Evolutionary conservation across 2,113 vertebrate species (phyloP), one percentile per base, ranked within the genome.

Genomic region (Parus major): DNA sequence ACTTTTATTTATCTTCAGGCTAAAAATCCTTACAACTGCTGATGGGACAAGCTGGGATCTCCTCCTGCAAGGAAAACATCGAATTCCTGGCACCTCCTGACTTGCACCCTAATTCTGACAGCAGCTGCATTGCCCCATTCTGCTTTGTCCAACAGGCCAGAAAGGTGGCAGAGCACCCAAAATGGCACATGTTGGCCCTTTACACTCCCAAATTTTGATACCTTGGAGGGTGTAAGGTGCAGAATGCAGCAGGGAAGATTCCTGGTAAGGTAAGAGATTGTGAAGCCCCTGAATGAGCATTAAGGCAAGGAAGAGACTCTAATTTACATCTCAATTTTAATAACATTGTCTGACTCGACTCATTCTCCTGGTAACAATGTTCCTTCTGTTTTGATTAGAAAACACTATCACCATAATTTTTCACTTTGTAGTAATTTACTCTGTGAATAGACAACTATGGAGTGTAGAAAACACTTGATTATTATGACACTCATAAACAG

Each of bases 321-420:
- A 39, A 76, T 81, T 77, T 71, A 70, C 31, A 66, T 36, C 61
- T 82, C 3, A 3, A 18, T 68, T 82, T 80, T 66, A 94, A 79
- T 87, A 88, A 72, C 55, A 11, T 20, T 41, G 19, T 49, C 86
- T 89, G 76, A 93, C 57, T 86, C n/a, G 7, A 70, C 63, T 78
- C 53, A 21, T 60, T 85, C 88, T 95, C 93, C 81, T 53, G 91
- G 50, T 76, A 86, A 68, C 92, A 92, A 75, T 93, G 89, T 96
- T 95, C 92, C 77, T 72, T 77, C 39, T 70, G 35, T 44, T 84
- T 27, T 84, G 85, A 93, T 73, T 76, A 84, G 76, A 79, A 93
- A 87, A 87, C 31, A 23, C 44, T 41, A 65, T 31, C 55, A 29
- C 35, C 17, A 9, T 55, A 44, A 80, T 75, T 94, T 95, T 50